phyloP scores from a whole-genome alignment of 2,888 invertebrate genomes.

The Drosophila mettleri region DNA sequence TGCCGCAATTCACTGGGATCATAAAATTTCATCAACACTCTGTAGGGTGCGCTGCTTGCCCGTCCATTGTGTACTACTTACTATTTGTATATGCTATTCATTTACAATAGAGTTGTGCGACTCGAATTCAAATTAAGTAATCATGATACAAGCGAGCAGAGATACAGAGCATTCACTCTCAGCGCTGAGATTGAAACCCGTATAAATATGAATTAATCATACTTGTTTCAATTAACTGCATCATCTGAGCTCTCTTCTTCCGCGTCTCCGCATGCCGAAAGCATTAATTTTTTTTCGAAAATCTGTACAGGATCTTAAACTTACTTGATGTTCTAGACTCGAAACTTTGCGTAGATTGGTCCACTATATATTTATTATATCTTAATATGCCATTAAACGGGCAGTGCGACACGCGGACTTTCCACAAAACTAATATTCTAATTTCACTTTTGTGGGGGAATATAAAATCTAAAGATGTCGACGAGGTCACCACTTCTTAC shows the following conservation, averaged over 20 bases:
- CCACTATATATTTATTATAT: too few species aligned
- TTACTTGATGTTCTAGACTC: too few species aligned
- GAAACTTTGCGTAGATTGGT: too few species aligned
- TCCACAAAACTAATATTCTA: too few species aligned
- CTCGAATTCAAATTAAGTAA: conserved; percentile 62
- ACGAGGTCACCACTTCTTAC: too few species aligned
- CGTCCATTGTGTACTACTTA: conserved; percentile 20
- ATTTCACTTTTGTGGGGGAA: too few species aligned
- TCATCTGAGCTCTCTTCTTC: neutral
- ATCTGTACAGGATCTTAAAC: too few species aligned
- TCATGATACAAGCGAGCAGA: conserved; percentile 42
- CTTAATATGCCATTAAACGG: too few species aligned
- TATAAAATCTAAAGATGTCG: too few species aligned
- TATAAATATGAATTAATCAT: conserved; percentile 31
- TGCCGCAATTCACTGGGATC: conserved; percentile 64
- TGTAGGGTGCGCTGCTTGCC: conserved; percentile 32
- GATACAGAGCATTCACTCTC: neutral
- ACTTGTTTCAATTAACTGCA: conserved; percentile 27
- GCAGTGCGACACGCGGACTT: too few species aligned
- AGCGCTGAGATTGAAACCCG: conserved; percentile 40
- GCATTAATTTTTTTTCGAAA: too few species aligned
- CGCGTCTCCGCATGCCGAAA: too few species aligned
- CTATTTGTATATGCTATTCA: conserved; percentile 26
- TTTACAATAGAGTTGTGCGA: conserved; percentile 32
- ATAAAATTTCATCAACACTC: conserved; percentile 62